A percentile compares a stretch with the other conserved stretches of the same genome.
Conservation (phyloP, 2,113 vertebrate species). For the Gymnarchus niloticus region DNA sequence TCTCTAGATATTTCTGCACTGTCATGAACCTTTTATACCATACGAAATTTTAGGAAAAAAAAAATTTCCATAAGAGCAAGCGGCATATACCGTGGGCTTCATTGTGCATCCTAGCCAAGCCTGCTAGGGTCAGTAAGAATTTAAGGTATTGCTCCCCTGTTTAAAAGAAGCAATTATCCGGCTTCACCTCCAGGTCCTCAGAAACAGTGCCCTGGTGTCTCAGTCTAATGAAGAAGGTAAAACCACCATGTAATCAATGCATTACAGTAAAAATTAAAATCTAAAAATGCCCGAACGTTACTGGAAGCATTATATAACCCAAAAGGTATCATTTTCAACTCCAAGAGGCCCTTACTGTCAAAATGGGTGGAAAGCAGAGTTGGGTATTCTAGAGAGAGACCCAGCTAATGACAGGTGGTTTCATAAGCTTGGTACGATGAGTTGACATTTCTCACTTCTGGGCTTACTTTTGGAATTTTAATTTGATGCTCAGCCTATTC, state of each 20-base stretch:
- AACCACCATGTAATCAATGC: not conserved
- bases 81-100: not conserved
- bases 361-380: not conserved
- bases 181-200: not conserved
- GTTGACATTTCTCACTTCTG: not conserved
- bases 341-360: not conserved
- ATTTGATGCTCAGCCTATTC: not conserved
- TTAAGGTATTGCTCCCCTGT: not conserved
- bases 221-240: not conserved
- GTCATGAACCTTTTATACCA: not conserved
- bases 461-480: not conserved
- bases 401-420: not conserved
- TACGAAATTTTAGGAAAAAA: not conserved
- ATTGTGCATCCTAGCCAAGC: not conserved
- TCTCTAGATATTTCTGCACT: not conserved
- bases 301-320: not conserved
- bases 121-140: not conserved
- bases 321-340: not conserved
- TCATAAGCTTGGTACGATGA: not conserved
- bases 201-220: not conserved
- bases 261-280: not conserved
- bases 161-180: not conserved
- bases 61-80: not conserved
- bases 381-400: too few species aligned
- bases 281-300: not conserved